Evolutionary conservation across 2,888 invertebrate genomes (phyloP).

Genomic region (Spisula solida): DNA sequence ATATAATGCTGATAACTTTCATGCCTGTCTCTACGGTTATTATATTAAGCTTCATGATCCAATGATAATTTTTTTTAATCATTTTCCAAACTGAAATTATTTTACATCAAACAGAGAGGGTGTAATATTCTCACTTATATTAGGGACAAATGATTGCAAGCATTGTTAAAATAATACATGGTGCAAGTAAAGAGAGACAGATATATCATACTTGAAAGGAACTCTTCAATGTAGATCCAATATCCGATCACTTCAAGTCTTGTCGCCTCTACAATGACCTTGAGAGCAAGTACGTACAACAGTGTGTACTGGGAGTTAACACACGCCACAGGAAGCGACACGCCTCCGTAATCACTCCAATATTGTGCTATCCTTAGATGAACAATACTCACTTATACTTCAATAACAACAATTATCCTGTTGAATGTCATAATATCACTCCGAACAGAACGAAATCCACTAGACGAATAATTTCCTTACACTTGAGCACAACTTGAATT

Average conservation of each 20-base stretch:
- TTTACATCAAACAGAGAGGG: too few species aligned
- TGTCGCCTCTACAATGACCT: not conserved
- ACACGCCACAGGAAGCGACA: not conserved
- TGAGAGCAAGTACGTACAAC: not conserved
- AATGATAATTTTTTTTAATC: too few species aligned
- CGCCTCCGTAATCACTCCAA: not conserved
- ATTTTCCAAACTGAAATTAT: too few species aligned
- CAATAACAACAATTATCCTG: not conserved
- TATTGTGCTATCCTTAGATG: not conserved
- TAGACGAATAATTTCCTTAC: not conserved
- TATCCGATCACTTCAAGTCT: not conserved
- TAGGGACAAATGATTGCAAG: too few species aligned
- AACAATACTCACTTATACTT: constrained; percentile 15
- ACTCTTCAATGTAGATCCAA: not conserved
- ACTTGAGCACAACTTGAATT: constrained; percentile 1
- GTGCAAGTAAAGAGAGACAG: not conserved
- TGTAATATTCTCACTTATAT: too few species aligned
- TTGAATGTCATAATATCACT: not conserved
- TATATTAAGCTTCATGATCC: too few species aligned
- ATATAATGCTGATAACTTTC: too few species aligned
- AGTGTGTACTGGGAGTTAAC: not conserved
- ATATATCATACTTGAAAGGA: not conserved
- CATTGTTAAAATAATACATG: not conserved
- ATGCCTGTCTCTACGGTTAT: too few species aligned
- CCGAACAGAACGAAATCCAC: not conserved